A percentile compares a stretch with the other conserved stretches of the same genome.
These are phyloP conservation scores for Nasonia longicornis DNA, from an alignment of 1,140 invertebrate species.

Conservation along the genomic window DNA sequence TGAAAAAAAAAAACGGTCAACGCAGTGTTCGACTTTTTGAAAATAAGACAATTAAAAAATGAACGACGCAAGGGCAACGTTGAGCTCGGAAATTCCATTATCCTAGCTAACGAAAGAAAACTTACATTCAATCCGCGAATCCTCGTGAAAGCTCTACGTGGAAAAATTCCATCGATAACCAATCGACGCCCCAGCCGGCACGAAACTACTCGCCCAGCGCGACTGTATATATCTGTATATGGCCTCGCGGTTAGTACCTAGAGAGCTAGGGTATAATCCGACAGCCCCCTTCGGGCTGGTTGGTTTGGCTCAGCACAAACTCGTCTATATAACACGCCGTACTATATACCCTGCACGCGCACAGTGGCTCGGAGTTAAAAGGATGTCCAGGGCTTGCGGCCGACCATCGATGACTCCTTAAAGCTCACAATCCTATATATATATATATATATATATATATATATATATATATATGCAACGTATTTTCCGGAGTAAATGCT, in stretches of 20 bases:
- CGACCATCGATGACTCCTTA: not conserved
- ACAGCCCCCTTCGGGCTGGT: not conserved
- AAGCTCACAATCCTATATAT: not conserved
- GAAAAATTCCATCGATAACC: conserved; percentile 8
- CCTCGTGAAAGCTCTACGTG: not conserved
- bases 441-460: not conserved
- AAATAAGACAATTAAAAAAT: not conserved
- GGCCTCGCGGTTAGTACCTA: not conserved
- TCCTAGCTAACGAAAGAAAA: not conserved
- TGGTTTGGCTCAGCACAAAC: not conserved
- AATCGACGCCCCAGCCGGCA: not conserved
- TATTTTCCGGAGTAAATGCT: not conserved
- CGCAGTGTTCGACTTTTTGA: not conserved
- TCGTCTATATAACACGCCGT: not conserved
- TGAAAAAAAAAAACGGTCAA: not conserved
- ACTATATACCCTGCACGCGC: not conserved
- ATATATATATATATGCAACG: not conserved
- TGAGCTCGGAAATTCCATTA: not conserved
- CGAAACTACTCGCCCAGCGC: not conserved
- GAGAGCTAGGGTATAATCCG: not conserved
- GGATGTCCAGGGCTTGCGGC: not conserved
- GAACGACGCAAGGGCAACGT: not conserved
- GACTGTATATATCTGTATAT: not conserved
- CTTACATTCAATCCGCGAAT: not conserved
- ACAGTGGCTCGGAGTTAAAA: conserved; percentile 17